Evolutionary conservation across 2,797 vertebrate species (phyloP).

Genomic region (Australoheros facetus): DNA sequence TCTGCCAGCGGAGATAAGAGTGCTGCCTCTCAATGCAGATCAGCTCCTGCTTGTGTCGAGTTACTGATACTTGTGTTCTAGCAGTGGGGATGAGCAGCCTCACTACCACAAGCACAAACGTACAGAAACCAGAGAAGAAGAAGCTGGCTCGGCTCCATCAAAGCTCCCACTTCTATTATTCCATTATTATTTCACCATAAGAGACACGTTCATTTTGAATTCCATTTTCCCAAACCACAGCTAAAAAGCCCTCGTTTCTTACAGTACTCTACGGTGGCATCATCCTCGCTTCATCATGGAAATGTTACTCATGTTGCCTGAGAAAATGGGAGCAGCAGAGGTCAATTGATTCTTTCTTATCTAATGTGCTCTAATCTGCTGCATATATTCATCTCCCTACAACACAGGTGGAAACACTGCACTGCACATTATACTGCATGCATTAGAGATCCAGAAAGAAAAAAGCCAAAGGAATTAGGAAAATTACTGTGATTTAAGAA

Average conservation of each 20-base stretch:
- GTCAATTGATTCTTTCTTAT: slow-evolving; percentile 52
- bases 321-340: slow-evolving; percentile 37
- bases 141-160: slow-evolving; percentile 6
- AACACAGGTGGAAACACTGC: background rate
- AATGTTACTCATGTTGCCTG: slow-evolving; percentile 11
- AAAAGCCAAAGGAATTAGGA: background rate
- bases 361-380: slow-evolving; percentile 26
- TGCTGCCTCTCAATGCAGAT: background rate
- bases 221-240: slow-evolving; percentile 17
- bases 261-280: background rate
- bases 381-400: background rate
- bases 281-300: background rate
- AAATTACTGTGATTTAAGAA: no score
- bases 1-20: background rate
- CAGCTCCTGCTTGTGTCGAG: background rate
- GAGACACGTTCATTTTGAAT: slow-evolving; percentile 40
- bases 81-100: background rate
- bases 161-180: slow-evolving; percentile 30
- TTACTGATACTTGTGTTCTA: background rate
- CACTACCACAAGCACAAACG: background rate
- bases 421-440: background rate
- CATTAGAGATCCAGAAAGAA: background rate
- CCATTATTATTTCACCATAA: slow-evolving; percentile 31
- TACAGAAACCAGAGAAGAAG: background rate
- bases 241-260: slow-evolving; percentile 19